These are phyloP conservation scores for Andrena hattorfiana DNA, from an alignment of 2,888 invertebrate species.

Conservation along the genomic window DNA sequence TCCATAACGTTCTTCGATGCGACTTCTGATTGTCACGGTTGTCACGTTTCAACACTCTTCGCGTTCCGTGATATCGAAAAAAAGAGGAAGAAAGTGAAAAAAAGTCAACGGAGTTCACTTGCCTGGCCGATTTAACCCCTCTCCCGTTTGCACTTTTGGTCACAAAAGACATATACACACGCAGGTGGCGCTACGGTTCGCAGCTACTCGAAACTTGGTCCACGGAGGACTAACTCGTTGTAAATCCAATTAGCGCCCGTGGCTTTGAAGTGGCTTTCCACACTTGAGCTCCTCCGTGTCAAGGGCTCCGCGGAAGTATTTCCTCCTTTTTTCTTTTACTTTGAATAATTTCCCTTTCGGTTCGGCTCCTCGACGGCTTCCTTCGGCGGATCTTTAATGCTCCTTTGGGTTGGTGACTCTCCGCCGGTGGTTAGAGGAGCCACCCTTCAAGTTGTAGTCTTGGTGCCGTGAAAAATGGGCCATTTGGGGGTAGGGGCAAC, in stretches of 20 bases:
- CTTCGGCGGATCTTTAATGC: slow-evolving; percentile 36
- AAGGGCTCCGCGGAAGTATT: slow-evolving; percentile 71
- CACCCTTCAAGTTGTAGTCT: not conserved
- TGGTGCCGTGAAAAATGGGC: slow-evolving; percentile 6
- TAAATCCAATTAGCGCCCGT: slow-evolving; percentile 80
- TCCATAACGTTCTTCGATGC: not conserved
- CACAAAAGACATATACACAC: slow-evolving; percentile 52
- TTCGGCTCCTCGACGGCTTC: slow-evolving; percentile 48
- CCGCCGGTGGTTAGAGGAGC: slow-evolving; percentile 2
- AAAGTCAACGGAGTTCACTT: slow-evolving; percentile 57
- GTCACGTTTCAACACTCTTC: not conserved
- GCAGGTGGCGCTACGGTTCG: slow-evolving; percentile 55
- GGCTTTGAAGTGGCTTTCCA: slow-evolving; percentile 78
- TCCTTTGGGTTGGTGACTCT: not conserved
- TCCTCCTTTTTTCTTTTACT: slow-evolving; percentile 61
- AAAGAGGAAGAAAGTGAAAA: slow-evolving; percentile 13
- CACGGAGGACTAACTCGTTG: slow-evolving; percentile 78
- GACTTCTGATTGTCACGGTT: not conserved
- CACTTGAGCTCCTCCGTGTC: slow-evolving; percentile 74
- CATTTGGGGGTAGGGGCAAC: not conserved
- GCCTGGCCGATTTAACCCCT: slow-evolving; percentile 53
- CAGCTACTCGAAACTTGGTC: slow-evolving; percentile 74
- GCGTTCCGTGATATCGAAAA: not conserved
- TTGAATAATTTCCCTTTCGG: slow-evolving; percentile 70
- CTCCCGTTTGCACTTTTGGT: slow-evolving; percentile 29